Evolutionary conservation across 2,113 vertebrate genomes (phyloP).

Genomic region (Epinephelus fuscoguttatus): DNA sequence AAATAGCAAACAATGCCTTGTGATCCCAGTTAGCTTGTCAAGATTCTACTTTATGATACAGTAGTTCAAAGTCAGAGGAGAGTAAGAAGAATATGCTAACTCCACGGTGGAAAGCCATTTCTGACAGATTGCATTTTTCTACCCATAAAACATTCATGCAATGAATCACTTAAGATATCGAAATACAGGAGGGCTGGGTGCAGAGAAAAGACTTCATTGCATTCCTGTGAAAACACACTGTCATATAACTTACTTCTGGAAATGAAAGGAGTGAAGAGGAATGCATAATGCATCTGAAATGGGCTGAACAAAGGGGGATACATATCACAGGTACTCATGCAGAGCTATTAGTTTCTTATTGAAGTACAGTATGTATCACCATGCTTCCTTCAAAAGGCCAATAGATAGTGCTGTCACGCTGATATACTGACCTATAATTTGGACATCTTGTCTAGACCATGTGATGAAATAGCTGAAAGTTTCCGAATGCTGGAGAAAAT

Average conservation of each 20-base stretch:
- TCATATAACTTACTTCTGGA: slow-evolving; percentile 57
- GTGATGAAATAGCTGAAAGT: slow-evolving; percentile 21
- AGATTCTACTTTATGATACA: slow-evolving; percentile 36
- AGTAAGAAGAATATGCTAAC: slow-evolving; percentile 40
- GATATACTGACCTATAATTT: slow-evolving; percentile 48
- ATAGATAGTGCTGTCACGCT: slow-evolving; percentile 32
- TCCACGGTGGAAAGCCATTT: slow-evolving; percentile 34
- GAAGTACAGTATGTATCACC: slow-evolving; percentile 58
- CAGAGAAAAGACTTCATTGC: slow-evolving; percentile 56
- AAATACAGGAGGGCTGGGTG: slow-evolving; percentile 49
- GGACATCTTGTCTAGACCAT: slow-evolving; percentile 17
- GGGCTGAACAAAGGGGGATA: slow-evolving; percentile 33
- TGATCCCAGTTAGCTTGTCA: slow-evolving; percentile 26
- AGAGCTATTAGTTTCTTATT: slow-evolving; percentile 55
- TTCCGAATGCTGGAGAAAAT: neutral
- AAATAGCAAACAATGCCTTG: slow-evolving; percentile 18
- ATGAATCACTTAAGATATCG: slow-evolving; percentile 72
- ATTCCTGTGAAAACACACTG: slow-evolving; percentile 58
- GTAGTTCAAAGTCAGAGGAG: slow-evolving; percentile 23
- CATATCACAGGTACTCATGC: slow-evolving; percentile 52
- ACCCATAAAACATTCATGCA: slow-evolving; percentile 76
- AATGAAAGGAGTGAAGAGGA: slow-evolving; percentile 57
- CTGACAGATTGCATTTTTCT: slow-evolving; percentile 66
- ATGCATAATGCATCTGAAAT: slow-evolving; percentile 57
- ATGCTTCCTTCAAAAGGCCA: slow-evolving; percentile 43